Evolutionary conservation across 2,888 invertebrate species (phyloP).

Genomic region (Geophilus truncorum): DNA sequence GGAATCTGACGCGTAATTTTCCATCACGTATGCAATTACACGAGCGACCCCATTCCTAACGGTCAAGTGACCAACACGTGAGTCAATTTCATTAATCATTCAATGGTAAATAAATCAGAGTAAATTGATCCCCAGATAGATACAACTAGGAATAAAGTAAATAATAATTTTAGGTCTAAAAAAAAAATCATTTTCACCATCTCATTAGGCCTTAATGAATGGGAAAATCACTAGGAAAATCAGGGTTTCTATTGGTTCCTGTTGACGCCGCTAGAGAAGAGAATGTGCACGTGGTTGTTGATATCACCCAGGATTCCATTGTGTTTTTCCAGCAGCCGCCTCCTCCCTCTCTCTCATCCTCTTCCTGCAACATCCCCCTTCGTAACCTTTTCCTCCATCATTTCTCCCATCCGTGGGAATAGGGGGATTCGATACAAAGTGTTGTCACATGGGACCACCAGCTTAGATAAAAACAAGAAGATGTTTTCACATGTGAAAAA

Average conservation of each 20-base stretch:
- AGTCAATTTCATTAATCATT: conserved; percentile 4
- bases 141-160: background rate
- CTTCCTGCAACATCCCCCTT: background rate
- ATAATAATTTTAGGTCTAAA: background rate
- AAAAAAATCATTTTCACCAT: too few relatives aligned
- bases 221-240: background rate
- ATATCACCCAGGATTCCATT: background rate
- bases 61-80: background rate
- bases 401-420: background rate
- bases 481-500: background rate
- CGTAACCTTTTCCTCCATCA: background rate
- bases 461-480: background rate
- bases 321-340: background rate
- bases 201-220: background rate
- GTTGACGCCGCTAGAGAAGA: background rate
- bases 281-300: background rate
- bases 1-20: background rate
- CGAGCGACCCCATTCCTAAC: background rate
- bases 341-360: background rate
- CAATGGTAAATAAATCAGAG: background rate
- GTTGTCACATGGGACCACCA: background rate
- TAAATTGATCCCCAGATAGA: background rate
- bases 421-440: background rate
- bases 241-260: background rate
- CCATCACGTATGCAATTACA: background rate